Evolutionary conservation across 2,888 invertebrate genomes (phyloP).

Genomic region (Drosophila buzzatii): DNA sequence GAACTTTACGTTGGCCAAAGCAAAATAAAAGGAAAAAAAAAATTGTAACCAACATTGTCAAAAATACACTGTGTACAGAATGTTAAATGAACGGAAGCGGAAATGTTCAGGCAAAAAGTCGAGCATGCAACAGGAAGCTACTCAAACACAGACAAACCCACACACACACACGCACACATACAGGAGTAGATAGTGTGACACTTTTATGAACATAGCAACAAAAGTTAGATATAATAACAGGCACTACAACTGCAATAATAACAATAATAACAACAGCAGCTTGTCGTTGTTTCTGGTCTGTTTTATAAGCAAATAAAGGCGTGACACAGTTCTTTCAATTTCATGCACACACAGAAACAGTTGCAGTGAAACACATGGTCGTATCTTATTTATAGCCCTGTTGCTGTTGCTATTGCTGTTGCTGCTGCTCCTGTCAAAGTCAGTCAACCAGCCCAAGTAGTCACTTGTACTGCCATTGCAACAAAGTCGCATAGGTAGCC

Average conservation of each 20-base stretch:
- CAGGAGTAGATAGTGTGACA: slow-evolving; percentile 47
- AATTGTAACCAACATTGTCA: slow-evolving; percentile 31
- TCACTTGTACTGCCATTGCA: slow-evolving; percentile 54
- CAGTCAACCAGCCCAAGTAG: slow-evolving; percentile 57
- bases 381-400: slow-evolving; percentile 66
- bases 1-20: slow-evolving; percentile 5
- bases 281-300: slow-evolving; percentile 52
- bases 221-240: slow-evolving; percentile 66
- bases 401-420: slow-evolving; percentile 22
- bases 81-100: slow-evolving; percentile 70
- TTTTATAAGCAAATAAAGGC: slow-evolving; percentile 68
- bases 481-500: slow-evolving; percentile 50
- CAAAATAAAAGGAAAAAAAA: slow-evolving; percentile 2
- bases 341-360: slow-evolving; percentile 20
- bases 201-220: slow-evolving; percentile 64
- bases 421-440: slow-evolving; percentile 54
- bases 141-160: slow-evolving; percentile 16
- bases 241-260: slow-evolving; percentile 40
- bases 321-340: slow-evolving; percentile 71
- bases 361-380: slow-evolving; percentile 37
- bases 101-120: slow-evolving; percentile 67
- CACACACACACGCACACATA: slow-evolving; percentile 12
- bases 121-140: slow-evolving; percentile 64
- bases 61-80: slow-evolving; percentile 38
- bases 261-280: slow-evolving; percentile 25